Evolutionary conservation across 2,797 vertebrate species (phyloP), one percentile per base, ranked within the genome.

Genomic region (Myotis myotis): DNA sequence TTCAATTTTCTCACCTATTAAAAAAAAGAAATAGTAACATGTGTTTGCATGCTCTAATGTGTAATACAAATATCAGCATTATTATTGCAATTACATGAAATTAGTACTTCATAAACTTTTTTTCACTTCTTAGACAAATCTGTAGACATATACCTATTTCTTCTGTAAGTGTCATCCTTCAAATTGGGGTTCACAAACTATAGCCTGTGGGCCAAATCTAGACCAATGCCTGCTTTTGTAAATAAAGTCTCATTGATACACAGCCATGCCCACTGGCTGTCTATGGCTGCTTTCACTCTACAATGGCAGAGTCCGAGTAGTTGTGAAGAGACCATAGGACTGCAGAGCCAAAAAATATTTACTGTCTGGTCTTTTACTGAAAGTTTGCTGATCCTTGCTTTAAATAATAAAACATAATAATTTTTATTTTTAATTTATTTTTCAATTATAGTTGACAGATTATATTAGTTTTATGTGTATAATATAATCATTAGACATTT

Each of bases 51-150:
- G 64, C 36, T 81, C 13, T 66, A 47, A n/a, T 55, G 12, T 51
- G 91, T 64, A 84, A 78, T 53, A 57, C 38, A 75, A 22, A 30
- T 44, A 5, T 75, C 47, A 22, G 13, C 66, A 49, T 51, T 49
- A 66, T 83, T 75, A 83, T 78, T 30, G n/a, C 79, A 89, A 93
- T 75, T 92, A 79, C 17, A 88, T 81, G 76, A 51, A 95, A 95
- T 79, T 82, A 87, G 25, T 49, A 78, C 36, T 41, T 64, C 9
- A 74, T 68, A 79, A 89, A 78, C 13, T 68, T 55, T 76, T 62
- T 53, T 53, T 75, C 9, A 88, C 38, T 91, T 90, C 53, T 72
- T 87, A 90, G 53, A 33, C 66, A 75, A 41, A 38, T 86, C 49
- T 79, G 51, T 80, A 87, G 22, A 33, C 41, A 20, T 74, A 33